Conservation (phyloP, 2,797 vertebrate genomes). For the Cuculus canorus region DNA sequence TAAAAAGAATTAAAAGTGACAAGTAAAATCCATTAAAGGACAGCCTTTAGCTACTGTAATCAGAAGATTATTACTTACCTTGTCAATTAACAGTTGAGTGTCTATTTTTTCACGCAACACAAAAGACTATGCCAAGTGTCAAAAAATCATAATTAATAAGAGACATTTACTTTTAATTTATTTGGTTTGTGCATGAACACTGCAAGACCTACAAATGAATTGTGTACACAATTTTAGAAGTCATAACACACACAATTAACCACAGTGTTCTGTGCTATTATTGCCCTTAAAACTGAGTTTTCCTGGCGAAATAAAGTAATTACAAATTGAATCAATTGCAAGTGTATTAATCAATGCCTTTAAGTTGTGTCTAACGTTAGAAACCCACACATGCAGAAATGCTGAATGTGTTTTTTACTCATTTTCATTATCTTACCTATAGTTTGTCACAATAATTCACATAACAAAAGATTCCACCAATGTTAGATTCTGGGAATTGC, state of each 20-base stretch:
- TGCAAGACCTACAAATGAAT: conserved; percentile 7
- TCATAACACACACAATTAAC: conserved; percentile 8
- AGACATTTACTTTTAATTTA: conserved; percentile 26
- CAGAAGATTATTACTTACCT: conserved; percentile 76
- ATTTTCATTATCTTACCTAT: neutral
- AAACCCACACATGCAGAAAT: neutral
- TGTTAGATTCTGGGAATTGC: neutral
- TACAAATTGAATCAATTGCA: conserved; percentile 15
- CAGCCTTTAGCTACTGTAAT: conserved; percentile 77
- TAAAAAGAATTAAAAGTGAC: conserved; percentile 80
- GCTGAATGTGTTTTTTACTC: neutral
- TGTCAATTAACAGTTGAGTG: conserved; percentile 75
- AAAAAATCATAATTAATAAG: conserved; percentile 39
- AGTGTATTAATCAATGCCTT: conserved; percentile 13
- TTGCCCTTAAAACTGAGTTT: neutral
- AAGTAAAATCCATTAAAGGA: conserved; percentile 76
- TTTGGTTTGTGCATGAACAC: conserved; percentile 1
- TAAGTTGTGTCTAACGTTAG: neutral
- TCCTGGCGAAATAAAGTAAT: conserved; percentile 11
- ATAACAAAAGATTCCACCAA: neutral
- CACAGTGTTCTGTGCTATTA: neutral
- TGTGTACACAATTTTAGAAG: neutral
- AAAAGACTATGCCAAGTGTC: conserved; percentile 54
- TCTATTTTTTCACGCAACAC: conserved; percentile 41
- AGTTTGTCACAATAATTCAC: neutral